phyloP scores from a whole-genome alignment of 2,888 invertebrate genomes.

The Brachylomia viminalis region DNA sequence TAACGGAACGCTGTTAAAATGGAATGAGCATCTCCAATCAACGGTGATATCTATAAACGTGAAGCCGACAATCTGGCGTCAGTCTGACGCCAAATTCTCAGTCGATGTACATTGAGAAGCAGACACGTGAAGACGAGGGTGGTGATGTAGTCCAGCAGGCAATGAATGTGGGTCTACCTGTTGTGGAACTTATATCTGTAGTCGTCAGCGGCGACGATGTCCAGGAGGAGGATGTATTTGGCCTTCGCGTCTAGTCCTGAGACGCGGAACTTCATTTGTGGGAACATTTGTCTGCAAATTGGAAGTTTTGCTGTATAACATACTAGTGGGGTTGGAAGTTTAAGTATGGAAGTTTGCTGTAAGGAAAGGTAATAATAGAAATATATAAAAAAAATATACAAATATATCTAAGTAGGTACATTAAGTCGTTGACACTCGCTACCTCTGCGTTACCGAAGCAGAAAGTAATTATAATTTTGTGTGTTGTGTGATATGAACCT shows the following conservation, averaged over 20 bases:
- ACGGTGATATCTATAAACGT: constrained; percentile 79
- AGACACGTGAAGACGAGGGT: constrained; percentile 69
- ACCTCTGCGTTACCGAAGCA: background rate
- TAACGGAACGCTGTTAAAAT: constrained; percentile 79
- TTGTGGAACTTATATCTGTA: constrained; percentile 99
- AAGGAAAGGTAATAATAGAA: constrained; percentile 18
- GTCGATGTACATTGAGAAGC: constrained; percentile 72
- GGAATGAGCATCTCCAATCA: constrained; percentile 84
- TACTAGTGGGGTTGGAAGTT: constrained; percentile 8
- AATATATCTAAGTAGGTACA: constrained; percentile 28
- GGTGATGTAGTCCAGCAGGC: constrained; percentile 76
- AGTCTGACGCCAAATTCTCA: constrained; percentile 73
- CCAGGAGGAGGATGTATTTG: constrained; percentile 99
- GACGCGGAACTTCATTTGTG: constrained; percentile 99
- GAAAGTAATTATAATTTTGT: background rate
- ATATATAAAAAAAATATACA: too few species aligned
- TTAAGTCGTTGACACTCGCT: constrained; percentile 23
- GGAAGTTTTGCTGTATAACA: constrained; percentile 70
- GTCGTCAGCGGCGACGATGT: constrained; percentile 99
- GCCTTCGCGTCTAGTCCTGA: constrained; percentile 99
- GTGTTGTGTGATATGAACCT: constrained; percentile 52
- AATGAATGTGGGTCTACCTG: constrained; percentile 91
- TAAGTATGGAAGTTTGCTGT: constrained; percentile 31
- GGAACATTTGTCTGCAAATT: constrained; percentile 99
- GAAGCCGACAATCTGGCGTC: constrained; percentile 75